phyloP scores from a whole-genome alignment of 30 jellyfish, hydroid and myxozoan species.

The Aurelia sp. region DNA sequence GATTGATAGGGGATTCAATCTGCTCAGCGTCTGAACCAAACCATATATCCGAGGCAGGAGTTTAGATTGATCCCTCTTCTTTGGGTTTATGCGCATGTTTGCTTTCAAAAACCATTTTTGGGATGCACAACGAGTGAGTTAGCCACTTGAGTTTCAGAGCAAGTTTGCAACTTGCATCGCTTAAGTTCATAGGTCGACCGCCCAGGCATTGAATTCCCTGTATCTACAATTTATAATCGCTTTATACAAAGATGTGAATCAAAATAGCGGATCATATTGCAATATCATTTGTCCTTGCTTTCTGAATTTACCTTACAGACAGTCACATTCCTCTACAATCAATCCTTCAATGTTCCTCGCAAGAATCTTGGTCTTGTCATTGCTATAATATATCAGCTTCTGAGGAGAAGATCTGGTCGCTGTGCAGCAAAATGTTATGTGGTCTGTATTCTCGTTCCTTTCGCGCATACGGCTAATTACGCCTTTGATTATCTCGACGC shows the following conservation, averaged over 20 bases:
- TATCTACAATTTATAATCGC: no score
- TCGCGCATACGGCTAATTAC: slow-evolving; percentile 35
- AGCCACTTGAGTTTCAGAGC: no score
- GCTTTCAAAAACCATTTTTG: no score
- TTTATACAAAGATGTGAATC: neutral
- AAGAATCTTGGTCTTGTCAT: slow-evolving; percentile 35
- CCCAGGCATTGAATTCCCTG: no score
- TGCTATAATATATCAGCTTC: slow-evolving; percentile 51
- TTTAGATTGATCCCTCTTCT: no score
- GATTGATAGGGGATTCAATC: no score
- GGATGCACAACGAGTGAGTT: no score
- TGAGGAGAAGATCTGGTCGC: slow-evolving; percentile 57
- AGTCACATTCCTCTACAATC: slow-evolving; percentile 50
- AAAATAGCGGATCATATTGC: neutral
- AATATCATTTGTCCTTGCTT: neutral
- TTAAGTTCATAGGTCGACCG: no score
- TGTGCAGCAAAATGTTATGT: slow-evolving; percentile 65
- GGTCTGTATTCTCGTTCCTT: slow-evolving; percentile 26
- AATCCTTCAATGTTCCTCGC: slow-evolving; percentile 41
- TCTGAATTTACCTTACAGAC: slow-evolving; percentile 22
- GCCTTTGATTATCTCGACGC: slow-evolving; percentile 58
- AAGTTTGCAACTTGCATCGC: no score
- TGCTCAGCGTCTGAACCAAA: no score
- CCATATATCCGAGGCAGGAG: no score
- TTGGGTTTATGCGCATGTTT: no score